A percentile compares a stretch with the other conserved stretches of the same genome.
phyloP scores from a whole-genome alignment of 2,888 invertebrate genomes.

The Arenicola marina region DNA sequence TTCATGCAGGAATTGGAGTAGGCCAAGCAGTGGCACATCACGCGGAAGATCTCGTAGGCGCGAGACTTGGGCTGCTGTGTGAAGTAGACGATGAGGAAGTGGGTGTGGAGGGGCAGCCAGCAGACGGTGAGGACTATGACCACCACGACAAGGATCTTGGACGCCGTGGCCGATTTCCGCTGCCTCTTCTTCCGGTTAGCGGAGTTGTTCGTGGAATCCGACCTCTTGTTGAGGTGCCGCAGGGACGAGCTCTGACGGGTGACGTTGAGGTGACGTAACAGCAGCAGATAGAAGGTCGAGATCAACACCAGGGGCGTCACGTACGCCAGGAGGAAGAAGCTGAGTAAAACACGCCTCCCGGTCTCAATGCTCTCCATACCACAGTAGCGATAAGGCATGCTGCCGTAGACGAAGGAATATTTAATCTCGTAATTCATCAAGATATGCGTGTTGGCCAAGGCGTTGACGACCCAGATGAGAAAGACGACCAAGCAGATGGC shows the following conservation, averaged over 20 bases:
- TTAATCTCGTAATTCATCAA: slow-evolving; percentile 1
- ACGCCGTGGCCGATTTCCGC: neutral
- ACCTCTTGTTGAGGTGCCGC: neutral
- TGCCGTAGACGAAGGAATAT: neutral
- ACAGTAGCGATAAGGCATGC: slow-evolving; percentile 3
- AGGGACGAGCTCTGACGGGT: neutral
- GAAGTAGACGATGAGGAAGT: slow-evolving; percentile 28
- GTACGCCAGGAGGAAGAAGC: slow-evolving; percentile 10
- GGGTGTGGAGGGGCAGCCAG: slow-evolving; percentile 85
- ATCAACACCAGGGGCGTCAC: slow-evolving; percentile 5
- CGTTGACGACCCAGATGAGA: slow-evolving; percentile 1
- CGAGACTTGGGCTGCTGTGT: slow-evolving; percentile 12
- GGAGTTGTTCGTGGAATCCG: too few species aligned
- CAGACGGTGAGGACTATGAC: slow-evolving; percentile 90
- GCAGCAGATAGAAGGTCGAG: slow-evolving; percentile 15
- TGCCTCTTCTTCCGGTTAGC: neutral
- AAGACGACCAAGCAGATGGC: slow-evolving; percentile 9
- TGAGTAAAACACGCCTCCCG: neutral
- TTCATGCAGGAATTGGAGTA: slow-evolving; percentile 30
- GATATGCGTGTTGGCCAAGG: neutral
- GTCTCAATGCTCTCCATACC: neutral
- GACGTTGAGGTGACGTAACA: slow-evolving; percentile 5
- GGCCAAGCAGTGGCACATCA: slow-evolving; percentile 29
- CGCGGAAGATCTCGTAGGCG: slow-evolving; percentile 23
- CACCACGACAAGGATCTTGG: slow-evolving; percentile 84